Conservation (phyloP, 64 coral and sea anemone species). For the Stichodactyla helianthus region DNA sequence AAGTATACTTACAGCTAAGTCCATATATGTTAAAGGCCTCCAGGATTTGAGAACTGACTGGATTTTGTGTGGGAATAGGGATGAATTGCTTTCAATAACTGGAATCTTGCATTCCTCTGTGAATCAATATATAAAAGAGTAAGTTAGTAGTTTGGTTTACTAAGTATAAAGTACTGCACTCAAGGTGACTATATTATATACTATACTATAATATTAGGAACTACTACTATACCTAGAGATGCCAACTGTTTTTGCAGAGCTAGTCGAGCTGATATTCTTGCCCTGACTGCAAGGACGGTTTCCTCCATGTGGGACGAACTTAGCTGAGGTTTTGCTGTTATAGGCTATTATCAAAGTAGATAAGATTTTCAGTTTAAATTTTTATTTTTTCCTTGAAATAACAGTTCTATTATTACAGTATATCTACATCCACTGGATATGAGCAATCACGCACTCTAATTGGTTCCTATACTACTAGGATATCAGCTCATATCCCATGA, state of each 20-base stretch:
- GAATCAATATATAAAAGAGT: not conserved
- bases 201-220: too few relatives aligned
- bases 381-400: too few relatives aligned
- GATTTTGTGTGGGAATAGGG: conserved; percentile 52
- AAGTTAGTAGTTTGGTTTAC: too few relatives aligned
- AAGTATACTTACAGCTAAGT: conserved; percentile 38
- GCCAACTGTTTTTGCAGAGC: conserved; percentile 75
- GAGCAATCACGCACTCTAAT: too few relatives aligned
- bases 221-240: conserved; percentile 57
- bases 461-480: too few relatives aligned
- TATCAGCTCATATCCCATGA: too few relatives aligned
- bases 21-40: conserved; percentile 35
- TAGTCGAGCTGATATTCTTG: conserved; percentile 79
- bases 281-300: conserved; percentile 78
- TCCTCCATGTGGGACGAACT: conserved; percentile 93
- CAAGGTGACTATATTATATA: not conserved
- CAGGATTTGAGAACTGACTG: conserved; percentile 36
- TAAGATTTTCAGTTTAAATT: not conserved
- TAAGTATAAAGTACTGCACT: not conserved
- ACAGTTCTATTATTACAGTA: too few relatives aligned
- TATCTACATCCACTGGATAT: too few relatives aligned
- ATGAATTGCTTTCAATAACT: not conserved
- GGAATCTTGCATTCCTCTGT: not conserved
- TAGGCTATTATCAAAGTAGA: conserved; percentile 29
- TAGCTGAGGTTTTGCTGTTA: conserved; percentile 61